These are phyloP conservation scores for Eupithecia inturbata DNA, from an alignment of 2,888 invertebrate genomes.

Conservation along the genomic window DNA sequence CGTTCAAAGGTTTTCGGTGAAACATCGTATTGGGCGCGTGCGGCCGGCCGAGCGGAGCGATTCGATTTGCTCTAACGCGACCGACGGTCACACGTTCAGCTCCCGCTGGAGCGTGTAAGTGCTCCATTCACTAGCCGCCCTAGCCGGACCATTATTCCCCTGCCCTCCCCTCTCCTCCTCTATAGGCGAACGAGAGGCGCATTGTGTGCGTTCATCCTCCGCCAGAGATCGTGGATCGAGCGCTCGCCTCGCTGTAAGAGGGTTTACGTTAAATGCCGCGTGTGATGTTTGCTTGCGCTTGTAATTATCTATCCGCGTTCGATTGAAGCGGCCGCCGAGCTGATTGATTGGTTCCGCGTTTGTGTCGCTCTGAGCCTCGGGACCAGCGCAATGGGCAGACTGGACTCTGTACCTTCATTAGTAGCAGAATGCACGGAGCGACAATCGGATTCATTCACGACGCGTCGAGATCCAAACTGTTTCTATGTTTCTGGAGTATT, in stretches of 20 bases:
- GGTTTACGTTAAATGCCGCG: conserved; percentile 78
- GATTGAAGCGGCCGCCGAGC: conserved; percentile 76
- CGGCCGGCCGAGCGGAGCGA: conserved; percentile 70
- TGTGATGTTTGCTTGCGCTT: conserved; percentile 83
- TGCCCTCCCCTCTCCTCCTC: conserved; percentile 51
- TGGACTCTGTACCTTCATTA: conserved; percentile 50
- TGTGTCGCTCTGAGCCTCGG: not conserved
- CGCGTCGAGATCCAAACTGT: not conserved
- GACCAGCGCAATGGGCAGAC: not conserved
- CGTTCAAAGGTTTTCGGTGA: conserved; percentile 63
- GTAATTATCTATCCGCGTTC: conserved; percentile 80
- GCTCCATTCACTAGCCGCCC: conserved; percentile 80
- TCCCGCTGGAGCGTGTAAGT: conserved; percentile 81
- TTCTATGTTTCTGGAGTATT: not conserved
- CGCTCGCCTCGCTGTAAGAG: conserved; percentile 71
- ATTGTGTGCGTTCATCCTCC: conserved; percentile 79
- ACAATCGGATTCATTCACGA: conserved; percentile 46
- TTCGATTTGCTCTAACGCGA: conserved; percentile 81
- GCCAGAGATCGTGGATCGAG: conserved; percentile 78
- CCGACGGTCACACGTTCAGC: conserved; percentile 74
- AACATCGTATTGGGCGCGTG: conserved; percentile 73
- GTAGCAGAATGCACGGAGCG: conserved; percentile 58
- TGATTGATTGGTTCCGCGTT: conserved; percentile 74
- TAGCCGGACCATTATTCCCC: conserved; percentile 77
- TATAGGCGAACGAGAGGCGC: conserved; percentile 46